Evolutionary conservation across 2,888 invertebrate species (phyloP), one percentile per base, ranked within the genome.

Genomic region (Blera fallax): DNA sequence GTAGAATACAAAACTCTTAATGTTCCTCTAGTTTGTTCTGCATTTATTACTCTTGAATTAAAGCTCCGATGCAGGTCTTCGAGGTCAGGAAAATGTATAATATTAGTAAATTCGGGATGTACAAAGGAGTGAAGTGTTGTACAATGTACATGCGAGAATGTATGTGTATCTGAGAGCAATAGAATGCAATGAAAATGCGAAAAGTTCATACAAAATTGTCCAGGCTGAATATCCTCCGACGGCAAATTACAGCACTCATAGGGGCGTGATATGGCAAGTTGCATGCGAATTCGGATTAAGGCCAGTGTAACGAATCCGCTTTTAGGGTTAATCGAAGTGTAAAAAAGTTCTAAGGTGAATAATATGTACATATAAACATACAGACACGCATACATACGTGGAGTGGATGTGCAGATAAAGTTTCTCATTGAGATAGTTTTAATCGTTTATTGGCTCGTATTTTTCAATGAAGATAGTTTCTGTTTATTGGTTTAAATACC

Each of bases 21-120:
- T 24, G 74, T 40, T 56, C 43, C 29, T 29, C 16, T 45, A 45
- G 54, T 64, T 65, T 65, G 27, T 54, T 54, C 11, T 52, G 50
- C 62, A 62, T 73, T 50, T 52, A 45, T 62, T 43, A 43, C 27
- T 43, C 40, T 48, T 64, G 48, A 64, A 32, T 43, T 64, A 48
- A 45, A 45, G 45, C 48, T 32, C 32, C 21, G 56, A 29, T 43
- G 64, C 34, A 50, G 27, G 52, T 40, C 64, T 64, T 64, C 65
- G 76, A 65, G 76, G 76, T 65, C 45, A 76, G 65, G 16, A 18
- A 3, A 52, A 74, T 21, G 62, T 43, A 40, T 37, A 50, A 14
- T 62, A 48, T 48, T 45, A 43, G 48, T 48, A 48, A 34, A 58
- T 45, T 72, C 58, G 58, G 70, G 16, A 56, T 45, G 16, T 32